Conservation (phyloP, 2,113 vertebrate species). For the Nettapus auritus region DNA sequence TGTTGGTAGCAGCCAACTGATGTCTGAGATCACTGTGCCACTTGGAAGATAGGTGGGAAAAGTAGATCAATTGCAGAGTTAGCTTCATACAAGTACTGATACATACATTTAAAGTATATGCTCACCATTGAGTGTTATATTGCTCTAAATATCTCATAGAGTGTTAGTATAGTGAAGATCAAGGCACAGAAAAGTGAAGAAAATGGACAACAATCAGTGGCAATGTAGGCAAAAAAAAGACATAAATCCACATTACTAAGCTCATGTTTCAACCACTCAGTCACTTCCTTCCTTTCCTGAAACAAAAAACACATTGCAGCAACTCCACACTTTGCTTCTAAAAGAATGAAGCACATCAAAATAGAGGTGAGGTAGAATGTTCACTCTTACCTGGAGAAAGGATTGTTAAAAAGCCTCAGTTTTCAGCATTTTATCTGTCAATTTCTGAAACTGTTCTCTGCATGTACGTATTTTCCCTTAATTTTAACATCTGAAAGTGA, state of each 20-base stretch:
- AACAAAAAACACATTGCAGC: background rate
- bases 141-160: background rate
- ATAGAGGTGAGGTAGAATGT: background rate
- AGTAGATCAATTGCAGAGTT: background rate
- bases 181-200: background rate
- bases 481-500: background rate
- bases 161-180: background rate
- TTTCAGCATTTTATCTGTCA: background rate
- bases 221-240: background rate
- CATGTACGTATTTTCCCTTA: background rate
- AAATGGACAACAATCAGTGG: background rate
- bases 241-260: background rate
- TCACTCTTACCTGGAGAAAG: background rate
- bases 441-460: background rate
- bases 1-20: background rate
- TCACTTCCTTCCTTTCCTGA: background rate
- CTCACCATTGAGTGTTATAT: background rate
- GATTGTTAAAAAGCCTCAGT: background rate
- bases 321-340: background rate
- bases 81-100: background rate
- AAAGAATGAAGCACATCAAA: background rate
- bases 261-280: background rate
- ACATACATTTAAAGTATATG: background rate
- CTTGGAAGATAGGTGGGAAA: background rate
- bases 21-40: background rate